Evolutionary conservation across 2,888 invertebrate species (phyloP), one percentile per base, ranked within the genome.

Genomic region (Boloria euphrosyne): DNA sequence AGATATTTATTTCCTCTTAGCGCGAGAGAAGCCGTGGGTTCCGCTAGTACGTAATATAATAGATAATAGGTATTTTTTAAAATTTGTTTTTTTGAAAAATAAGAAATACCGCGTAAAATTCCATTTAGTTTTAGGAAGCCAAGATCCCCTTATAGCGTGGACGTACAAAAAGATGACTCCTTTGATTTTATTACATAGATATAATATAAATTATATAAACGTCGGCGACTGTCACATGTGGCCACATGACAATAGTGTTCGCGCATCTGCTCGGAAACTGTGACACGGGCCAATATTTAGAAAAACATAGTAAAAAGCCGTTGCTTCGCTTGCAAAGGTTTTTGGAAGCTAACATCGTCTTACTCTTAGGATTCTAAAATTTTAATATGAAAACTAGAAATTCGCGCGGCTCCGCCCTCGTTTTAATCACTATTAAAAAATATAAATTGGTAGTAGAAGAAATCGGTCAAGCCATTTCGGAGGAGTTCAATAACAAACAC

Each of bases 251-350:
- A 85, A 70, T 73, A 10, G 66, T 74, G 74, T 78, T 76, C 75
- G 75, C 69, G 75, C 87, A 87, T 81, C 87, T 87, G 87, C 80
- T 67, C 54, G 74, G 73, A 75, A 69, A 65, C 64, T 66, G 66
- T 77, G 82, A 82, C 85, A 85, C 86, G 85, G 85, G 84, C 83
- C 82, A 43, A 58, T 18, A 50, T 38, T 49, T 46, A 46, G 10
- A 31, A 50, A 17, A 31, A 38, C 31, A 17, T 50, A 14, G 49
- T 49, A 49, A 47, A 59, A 50, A 16, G 27, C 10, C 4, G 7
- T 17, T 59, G 16, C 16, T 16, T 49, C 16, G 5, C 31, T 38
- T 38, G 31, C 1, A 7, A 38, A 38, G 31, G 3, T 38, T 38
- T 38, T 38, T 10, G 31, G 31, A 7, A 3, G 10, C 31, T 38